Evolutionary conservation across 2,113 vertebrate genomes (phyloP).

Genomic region (Hippoglossus stenolepis): DNA sequence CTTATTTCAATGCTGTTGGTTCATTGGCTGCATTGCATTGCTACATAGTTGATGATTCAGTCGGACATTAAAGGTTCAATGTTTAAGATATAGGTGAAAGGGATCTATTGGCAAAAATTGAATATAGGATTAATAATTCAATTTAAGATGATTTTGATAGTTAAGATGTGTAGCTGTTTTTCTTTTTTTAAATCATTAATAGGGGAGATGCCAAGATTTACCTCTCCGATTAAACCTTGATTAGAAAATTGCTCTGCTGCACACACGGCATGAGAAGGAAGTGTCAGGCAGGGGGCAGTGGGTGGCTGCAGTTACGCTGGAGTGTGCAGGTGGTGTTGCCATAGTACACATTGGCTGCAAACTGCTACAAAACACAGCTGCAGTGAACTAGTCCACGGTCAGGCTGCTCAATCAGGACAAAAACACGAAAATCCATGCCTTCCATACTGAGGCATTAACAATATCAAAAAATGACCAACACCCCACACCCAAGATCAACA

Average conservation of each 20-base stretch:
- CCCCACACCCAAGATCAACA: background rate
- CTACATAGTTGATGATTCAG: slow-evolving; percentile 3
- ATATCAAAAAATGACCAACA: background rate
- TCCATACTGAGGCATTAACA: background rate
- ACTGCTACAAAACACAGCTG: background rate
- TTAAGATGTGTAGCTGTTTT: too few relatives aligned
- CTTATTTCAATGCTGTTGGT: slow-evolving; percentile 24
- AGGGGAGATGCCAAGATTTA: slow-evolving; percentile 30
- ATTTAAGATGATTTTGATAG: background rate
- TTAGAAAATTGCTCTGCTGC: slow-evolving; percentile 71
- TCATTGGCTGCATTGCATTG: slow-evolving; percentile 51
- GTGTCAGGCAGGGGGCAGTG: slow-evolving; percentile 22
- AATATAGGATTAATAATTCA: background rate
- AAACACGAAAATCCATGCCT: background rate
- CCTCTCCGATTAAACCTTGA: slow-evolving; percentile 75
- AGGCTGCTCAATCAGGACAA: background rate
- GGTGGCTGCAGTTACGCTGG: slow-evolving; percentile 22
- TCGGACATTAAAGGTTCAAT: background rate
- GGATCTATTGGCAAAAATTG: too few relatives aligned
- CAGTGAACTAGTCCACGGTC: background rate
- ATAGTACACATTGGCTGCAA: background rate
- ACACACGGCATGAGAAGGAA: slow-evolving; percentile 31
- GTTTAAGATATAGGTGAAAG: too few relatives aligned
- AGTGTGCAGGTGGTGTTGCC: slow-evolving; percentile 47
- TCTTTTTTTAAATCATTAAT: background rate